A percentile compares a stretch with the other conserved stretches of the same genome.
Evolutionary conservation across 92 coral and sea anemone genomes (phyloP).

Genomic region (Umimayanthus chanpuru): DNA sequence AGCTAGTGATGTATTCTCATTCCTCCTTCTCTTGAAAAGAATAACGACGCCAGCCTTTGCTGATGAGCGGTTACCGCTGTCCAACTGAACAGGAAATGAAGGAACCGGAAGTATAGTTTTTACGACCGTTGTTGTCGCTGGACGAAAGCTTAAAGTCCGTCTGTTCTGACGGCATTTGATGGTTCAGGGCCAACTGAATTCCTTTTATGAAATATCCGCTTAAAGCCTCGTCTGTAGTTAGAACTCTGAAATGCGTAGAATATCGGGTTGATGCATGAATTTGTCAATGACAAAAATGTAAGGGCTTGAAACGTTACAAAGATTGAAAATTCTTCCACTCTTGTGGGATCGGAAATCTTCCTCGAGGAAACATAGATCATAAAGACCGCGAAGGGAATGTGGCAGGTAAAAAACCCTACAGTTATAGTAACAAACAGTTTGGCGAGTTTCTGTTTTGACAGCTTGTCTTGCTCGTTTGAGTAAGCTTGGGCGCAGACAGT

Average conservation of each 20-base stretch:
- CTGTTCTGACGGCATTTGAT: not conserved
- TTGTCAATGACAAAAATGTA: slow-evolving; percentile 14
- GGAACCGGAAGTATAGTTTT: too few species aligned
- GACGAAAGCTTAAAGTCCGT: not conserved
- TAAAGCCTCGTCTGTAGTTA: slow-evolving; percentile 31
- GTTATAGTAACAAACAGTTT: slow-evolving; percentile 24
- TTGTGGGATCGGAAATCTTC: slow-evolving; percentile 5
- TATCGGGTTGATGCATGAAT: slow-evolving; percentile 28
- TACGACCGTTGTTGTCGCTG: not conserved
- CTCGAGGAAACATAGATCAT: slow-evolving; percentile 19
- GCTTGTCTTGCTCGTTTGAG: not conserved
- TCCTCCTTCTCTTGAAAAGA: too few species aligned
- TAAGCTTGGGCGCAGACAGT: not conserved
- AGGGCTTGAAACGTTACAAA: not conserved
- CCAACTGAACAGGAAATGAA: too few species aligned
- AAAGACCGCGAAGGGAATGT: slow-evolving; percentile 26
- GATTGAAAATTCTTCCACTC: not conserved
- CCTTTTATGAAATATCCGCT: not conserved
- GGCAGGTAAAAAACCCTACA: slow-evolving; percentile 17
- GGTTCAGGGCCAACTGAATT: not conserved
- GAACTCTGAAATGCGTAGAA: slow-evolving; percentile 37
- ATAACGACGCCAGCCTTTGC: too few species aligned
- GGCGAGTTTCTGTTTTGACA: slow-evolving; percentile 17
- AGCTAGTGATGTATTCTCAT: too few species aligned
- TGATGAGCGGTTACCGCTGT: too few species aligned